Evolutionary conservation across 2,113 vertebrate genomes (phyloP), one percentile per base, ranked within the genome.

Genomic region (Siniperca chuatsi): DNA sequence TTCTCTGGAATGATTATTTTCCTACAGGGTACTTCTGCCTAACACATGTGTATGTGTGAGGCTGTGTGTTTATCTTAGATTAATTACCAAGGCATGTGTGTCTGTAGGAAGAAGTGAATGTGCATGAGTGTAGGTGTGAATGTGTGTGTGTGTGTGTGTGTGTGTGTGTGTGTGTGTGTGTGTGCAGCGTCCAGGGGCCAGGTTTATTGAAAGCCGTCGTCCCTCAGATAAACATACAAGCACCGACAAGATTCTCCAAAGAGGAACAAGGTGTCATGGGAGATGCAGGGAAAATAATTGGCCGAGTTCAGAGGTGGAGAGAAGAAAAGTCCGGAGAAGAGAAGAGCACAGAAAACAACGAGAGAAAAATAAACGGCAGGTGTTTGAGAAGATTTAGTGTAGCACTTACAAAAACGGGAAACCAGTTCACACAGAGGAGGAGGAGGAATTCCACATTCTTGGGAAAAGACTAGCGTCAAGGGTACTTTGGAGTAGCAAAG

Each of bases 311-410:
- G 88, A 91, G 87, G 88, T 86, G 81, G 76, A 29, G 79, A 29
- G 58, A 78, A 54, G 77, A 73, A 87, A 84, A 83, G 89, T 67
- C 80, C 46, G 48, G 57, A 46, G 70, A 60, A 69, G 81, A 89
- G 78, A 91, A n/a, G 81, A 88, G 84, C 75, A 74, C 55, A 11
- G 82, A 90, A 87, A 89, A 89, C 90, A 91, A 90, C 83, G 58
- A 21, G 84, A 83, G 88, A 85, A 93, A 93, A 95, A 94, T 89
- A 95, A 92, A 93, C 90, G 82, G 82, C 94, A 95, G 94, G 93
- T 95, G 93, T 94, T 95, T 95, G 87, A 75, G 86, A 72, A 92
- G 94, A 94, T 95, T 95, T 95, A 93, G 90, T 57, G 89, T 71
- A 89, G 88, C 86, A 88, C 90, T 93, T 88, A 89, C 86, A 87